These are phyloP conservation scores for Percopsis omiscomaycus DNA, from an alignment of 2,797 vertebrate genomes.

Conservation along the genomic window DNA sequence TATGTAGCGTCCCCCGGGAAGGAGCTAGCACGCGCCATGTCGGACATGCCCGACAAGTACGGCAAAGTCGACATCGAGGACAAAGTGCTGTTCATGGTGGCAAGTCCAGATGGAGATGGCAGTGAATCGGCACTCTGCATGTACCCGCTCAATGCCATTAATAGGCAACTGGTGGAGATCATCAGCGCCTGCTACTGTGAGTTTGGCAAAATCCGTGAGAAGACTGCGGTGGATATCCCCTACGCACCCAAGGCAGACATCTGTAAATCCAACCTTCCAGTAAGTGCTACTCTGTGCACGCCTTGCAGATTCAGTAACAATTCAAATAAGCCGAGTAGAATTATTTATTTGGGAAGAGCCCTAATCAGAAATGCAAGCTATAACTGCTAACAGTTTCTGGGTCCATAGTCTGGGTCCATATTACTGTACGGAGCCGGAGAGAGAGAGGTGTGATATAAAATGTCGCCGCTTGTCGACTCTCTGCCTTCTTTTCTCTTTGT, in stretches of 20 bases:
- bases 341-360: too few relatives aligned
- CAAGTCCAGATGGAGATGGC: slow-evolving; percentile 64
- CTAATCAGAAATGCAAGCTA: too few relatives aligned
- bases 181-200: slow-evolving; percentile 86
- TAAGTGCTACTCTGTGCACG: slow-evolving; percentile 34
- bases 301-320: neutral
- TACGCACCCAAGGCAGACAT: slow-evolving; percentile 73
- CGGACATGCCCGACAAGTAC: slow-evolving; percentile 34
- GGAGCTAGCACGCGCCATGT: slow-evolving; percentile 68
- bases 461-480: neutral
- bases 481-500: slow-evolving; percentile 22
- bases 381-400: too few relatives aligned
- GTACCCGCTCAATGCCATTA: slow-evolving; percentile 85
- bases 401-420: too few relatives aligned
- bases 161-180: slow-evolving; percentile 81
- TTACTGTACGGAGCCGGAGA: too few relatives aligned
- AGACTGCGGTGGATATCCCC: slow-evolving; percentile 83
- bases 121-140: slow-evolving; percentile 86
- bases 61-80: slow-evolving; percentile 59
- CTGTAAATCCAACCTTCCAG: slow-evolving; percentile 56
- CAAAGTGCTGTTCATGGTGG: slow-evolving; percentile 79
- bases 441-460: too few relatives aligned
- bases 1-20: slow-evolving; percentile 76
- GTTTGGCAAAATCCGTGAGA: slow-evolving; percentile 53
- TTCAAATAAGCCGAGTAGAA: slow-evolving; percentile 4